Conservation (phyloP, 2,113 vertebrate species). For the Apistogramma diplotaenia region DNA sequence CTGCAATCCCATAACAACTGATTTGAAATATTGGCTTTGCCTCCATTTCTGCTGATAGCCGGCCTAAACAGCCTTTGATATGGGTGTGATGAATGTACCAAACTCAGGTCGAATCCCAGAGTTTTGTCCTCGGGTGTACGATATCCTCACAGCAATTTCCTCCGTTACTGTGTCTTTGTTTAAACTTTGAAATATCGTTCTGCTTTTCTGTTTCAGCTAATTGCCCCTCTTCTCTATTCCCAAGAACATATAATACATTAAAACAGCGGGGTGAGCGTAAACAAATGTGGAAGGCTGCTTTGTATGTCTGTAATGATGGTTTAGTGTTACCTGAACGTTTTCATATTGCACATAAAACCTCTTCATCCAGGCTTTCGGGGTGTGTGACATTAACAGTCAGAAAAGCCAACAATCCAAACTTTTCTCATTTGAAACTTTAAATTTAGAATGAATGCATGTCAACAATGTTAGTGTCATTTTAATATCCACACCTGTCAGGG, state of each 20-base stretch:
- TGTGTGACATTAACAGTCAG: background rate
- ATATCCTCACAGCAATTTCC: background rate
- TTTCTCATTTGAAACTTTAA: background rate
- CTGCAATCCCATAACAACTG: background rate
- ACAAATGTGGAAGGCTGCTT: background rate
- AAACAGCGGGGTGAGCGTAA: background rate
- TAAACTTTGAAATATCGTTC: background rate
- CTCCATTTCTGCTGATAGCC: background rate
- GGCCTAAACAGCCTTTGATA: background rate
- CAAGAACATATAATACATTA: background rate
- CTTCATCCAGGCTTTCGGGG: background rate
- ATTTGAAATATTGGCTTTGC: background rate
- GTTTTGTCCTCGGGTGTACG: background rate
- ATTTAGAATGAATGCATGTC: background rate
- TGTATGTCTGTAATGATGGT: background rate
- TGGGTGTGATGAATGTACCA: background rate
- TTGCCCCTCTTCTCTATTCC: background rate
- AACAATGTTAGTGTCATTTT: background rate
- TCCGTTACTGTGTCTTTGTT: background rate
- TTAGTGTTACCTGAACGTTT: background rate
- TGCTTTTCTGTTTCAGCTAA: background rate
- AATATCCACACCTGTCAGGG: constrained; percentile 19
- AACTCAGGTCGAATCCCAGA: background rate
- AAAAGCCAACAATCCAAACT: background rate
- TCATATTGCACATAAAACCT: background rate